These are phyloP conservation scores for Cyclina sinensis DNA, from an alignment of 1,140 invertebrate genomes.

Conservation along the genomic window DNA sequence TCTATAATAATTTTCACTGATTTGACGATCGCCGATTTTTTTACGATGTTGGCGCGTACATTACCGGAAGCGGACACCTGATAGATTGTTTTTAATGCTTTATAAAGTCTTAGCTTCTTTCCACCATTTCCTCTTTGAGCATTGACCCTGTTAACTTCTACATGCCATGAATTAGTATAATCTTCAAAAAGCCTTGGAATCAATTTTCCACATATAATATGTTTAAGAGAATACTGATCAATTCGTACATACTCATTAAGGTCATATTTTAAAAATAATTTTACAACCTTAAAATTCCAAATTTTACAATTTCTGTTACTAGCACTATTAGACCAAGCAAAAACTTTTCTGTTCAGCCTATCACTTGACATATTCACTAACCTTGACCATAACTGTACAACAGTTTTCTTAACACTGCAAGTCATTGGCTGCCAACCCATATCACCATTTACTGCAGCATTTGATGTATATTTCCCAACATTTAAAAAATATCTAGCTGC, in stretches of 20 bases:
- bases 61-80: no score
- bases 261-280: not conserved
- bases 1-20: no score
- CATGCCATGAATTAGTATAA: not conserved
- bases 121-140: not conserved
- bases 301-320: not conserved
- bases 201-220: no score
- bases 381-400: not conserved
- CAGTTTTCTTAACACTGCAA: not conserved
- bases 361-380: not conserved
- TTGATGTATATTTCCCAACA: no score
- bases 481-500: no score
- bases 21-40: no score
- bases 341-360: not conserved
- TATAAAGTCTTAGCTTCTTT: conserved; percentile 1
- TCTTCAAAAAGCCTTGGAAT: no score
- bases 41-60: no score
- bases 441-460: no score
- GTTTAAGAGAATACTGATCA: not conserved
- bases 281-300: not conserved
- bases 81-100: not conserved
- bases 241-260: not conserved
- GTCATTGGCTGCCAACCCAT: conserved; percentile 29
- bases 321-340: not conserved
- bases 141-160: not conserved